Evolutionary conservation across 1,140 invertebrate genomes (phyloP), one percentile per base, ranked within the genome.

Genomic region (Drosophila oshimai): DNA sequence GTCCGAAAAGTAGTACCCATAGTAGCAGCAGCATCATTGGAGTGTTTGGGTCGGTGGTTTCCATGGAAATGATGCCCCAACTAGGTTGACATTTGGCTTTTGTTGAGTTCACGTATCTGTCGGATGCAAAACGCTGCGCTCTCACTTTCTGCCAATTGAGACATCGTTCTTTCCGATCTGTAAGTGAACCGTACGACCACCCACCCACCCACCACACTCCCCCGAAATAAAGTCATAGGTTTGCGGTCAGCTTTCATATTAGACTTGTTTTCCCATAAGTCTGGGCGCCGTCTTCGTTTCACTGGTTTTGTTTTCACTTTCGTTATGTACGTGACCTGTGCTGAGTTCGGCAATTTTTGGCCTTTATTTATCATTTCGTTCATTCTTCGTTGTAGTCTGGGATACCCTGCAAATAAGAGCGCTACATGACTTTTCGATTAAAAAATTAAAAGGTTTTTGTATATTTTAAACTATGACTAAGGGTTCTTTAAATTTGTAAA

Each of bases 201-300:
- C 17, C 39, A 6, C 34, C 33, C 22, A n/a, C n/a, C n/a, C n/a
- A n/a, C n/a, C n/a, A n/a, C n/a, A n/a, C 31, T 28, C 1, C 7
- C 29, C 15, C 20, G 17, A 6, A 18, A 13, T 3, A 26, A 74
- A 79, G 67, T 78, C 73, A 42, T 68, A 60, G 37, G 31, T 53
- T 58, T 79, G 55, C 45, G 75, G 42, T 86, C 80, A 79, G 71
- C 75, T 84, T 86, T 84, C 80, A 72, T 60, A 75, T 86, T 84
- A 79, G 75, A 78, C 58, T 39, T 15, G n/a, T 34, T 17, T 10
- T 18, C 20, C 22, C 17, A 31, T 9, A 29, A 33, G 50, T 60
- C 62, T 49, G 49, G 53, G 41, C 61, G 47, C 22, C 58, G 42
- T 53, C 60, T 50, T 33, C 4, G 18, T 36, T 42, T 34, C 34